Evolutionary conservation across 2,888 invertebrate species (phyloP), one percentile per base, ranked within the genome.

Genomic region (Leptopilina syphax): DNA sequence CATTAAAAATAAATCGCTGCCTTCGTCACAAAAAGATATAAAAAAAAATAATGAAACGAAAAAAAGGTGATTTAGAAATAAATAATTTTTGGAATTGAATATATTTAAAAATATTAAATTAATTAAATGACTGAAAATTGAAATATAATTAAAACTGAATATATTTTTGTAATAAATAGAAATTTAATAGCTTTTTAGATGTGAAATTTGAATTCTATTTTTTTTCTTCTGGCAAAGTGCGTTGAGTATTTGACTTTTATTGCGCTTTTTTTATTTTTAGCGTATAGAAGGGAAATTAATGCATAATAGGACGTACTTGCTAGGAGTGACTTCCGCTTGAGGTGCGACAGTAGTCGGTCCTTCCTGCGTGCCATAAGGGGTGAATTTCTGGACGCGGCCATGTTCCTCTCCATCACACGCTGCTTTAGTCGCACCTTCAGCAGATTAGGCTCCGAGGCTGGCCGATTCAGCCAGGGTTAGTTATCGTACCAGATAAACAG

Each of bases 371-470:
- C 93, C 89, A 94, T 96, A 93, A 98, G 95, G 88, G 98, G 98
- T 92, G 98, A 98, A 92, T 97, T 96, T 92, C 98, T 96, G 84
- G 91, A 89, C 44, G 86, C 86, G 79, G 91, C 91, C 89, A 91
- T 88, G 87, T 91, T 91, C 87, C 98, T 95, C 93, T 98, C 98
- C 94, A 97, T 96, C 92, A 98, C 98, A 92, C 98, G 97, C 94
- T 98, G 97, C 94, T 97, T 97, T 92, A 97, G 95, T 87, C 97
- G 96, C 93, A 97, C 96, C 94, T 97, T 97, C 94, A 97, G 95
- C 93, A 98, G 95, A 95, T 98, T 98, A 89, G 98, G 98, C 95
- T 98, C 98, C 93, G 98, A 98, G 92, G 98, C 98, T 97, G 94
- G 89, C 91, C 92, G 91, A 91, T 90, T 89, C 86, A 91, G 90